phyloP scores from a whole-genome alignment of 1,140 invertebrate species.

The Heliconius himera region DNA sequence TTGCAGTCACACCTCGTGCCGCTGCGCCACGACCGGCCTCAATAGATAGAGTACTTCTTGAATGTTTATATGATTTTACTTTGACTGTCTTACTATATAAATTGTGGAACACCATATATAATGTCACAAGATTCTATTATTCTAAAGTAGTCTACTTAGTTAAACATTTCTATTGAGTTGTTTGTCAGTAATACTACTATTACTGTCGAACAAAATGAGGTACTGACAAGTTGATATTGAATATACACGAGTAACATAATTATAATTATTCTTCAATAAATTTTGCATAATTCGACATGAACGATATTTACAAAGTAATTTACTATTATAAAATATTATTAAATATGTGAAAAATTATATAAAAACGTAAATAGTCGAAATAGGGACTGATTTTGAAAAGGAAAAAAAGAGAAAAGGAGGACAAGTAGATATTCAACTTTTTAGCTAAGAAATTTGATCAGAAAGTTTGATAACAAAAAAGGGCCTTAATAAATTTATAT shows the following conservation, averaged over 20 bases:
- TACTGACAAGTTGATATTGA: background rate
- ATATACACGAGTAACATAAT: background rate
- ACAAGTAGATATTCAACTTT: too few species aligned
- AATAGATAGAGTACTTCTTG: too few species aligned
- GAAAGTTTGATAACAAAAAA: background rate
- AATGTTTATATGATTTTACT: too few species aligned
- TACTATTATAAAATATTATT: too few species aligned
- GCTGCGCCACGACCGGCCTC: too few species aligned
- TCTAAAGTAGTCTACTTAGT: background rate
- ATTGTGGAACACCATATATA: background rate
- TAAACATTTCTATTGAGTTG: background rate
- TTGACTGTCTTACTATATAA: background rate
- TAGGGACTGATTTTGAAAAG: too few species aligned
- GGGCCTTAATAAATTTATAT: background rate
- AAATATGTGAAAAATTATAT: too few species aligned
- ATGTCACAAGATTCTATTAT: background rate
- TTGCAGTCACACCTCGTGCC: too few species aligned
- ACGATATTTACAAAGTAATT: background rate
- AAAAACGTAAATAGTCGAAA: too few species aligned
- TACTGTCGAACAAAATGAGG: constrained; percentile 8
- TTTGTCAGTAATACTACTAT: background rate
- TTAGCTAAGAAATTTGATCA: too few species aligned
- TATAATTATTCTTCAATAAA: background rate
- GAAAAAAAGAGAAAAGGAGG: background rate
- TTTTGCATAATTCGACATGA: background rate